These are phyloP conservation scores for Semnornis frantzii DNA, from an alignment of 2,113 vertebrate species.

Conservation along the genomic window DNA sequence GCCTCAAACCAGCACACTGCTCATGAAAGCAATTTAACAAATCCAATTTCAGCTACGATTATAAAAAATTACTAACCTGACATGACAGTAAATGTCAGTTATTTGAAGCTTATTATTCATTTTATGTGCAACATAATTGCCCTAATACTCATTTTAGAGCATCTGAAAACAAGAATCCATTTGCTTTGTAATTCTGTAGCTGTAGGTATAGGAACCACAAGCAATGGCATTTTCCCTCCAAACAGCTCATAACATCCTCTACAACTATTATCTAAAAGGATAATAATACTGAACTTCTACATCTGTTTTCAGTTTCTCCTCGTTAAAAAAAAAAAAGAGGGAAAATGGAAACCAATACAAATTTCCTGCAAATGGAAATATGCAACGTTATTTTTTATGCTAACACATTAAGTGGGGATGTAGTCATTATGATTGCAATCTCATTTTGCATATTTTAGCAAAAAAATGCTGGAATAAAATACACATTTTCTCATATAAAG, in stretches of 20 bases:
- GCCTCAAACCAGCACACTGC: too few species aligned
- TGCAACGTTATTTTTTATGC: background rate
- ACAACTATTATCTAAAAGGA: background rate
- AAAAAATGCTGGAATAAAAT: background rate
- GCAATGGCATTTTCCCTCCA: background rate
- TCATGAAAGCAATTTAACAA: constrained; percentile 29
- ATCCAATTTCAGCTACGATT: background rate
- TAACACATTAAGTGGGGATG: background rate
- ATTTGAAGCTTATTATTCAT: constrained; percentile 17
- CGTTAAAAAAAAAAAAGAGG: background rate
- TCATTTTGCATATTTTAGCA: background rate
- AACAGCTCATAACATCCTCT: background rate
- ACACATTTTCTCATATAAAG: background rate
- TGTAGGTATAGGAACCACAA: background rate
- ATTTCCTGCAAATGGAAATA: background rate
- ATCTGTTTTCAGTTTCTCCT: background rate
- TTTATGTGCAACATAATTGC: background rate
- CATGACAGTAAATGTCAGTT: constrained; percentile 18
- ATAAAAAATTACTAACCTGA: background rate
- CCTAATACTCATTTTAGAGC: background rate
- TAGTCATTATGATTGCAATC: background rate
- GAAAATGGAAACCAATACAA: background rate
- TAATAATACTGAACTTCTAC: background rate
- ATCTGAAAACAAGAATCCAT: background rate
- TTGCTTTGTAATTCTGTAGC: background rate